phyloP scores from a whole-genome alignment of 2,888 invertebrate species.

The Drosophila planitibia region DNA sequence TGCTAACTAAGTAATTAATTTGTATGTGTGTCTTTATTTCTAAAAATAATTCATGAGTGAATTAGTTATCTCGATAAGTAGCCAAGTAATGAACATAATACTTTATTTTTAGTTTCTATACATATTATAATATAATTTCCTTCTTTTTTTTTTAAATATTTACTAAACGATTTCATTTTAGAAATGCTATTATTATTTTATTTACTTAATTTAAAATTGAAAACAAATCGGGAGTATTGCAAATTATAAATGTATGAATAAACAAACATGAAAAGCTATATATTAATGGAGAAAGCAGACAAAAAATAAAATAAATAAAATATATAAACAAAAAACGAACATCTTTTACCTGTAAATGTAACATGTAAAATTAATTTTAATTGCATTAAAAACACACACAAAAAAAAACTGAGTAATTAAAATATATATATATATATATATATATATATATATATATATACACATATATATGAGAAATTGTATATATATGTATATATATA shows the following conservation, averaged over 20 bases:
- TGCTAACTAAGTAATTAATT: slow-evolving; percentile 48
- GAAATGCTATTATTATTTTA: slow-evolving; percentile 60
- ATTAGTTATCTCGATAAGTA: slow-evolving; percentile 61
- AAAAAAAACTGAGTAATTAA: slow-evolving; percentile 47
- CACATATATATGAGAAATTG: slow-evolving; percentile 35
- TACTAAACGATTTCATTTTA: slow-evolving; percentile 73
- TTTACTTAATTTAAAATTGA: slow-evolving; percentile 56
- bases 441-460: slow-evolving; percentile 41
- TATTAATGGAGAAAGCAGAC: slow-evolving; percentile 55
- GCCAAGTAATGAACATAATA: slow-evolving; percentile 70
- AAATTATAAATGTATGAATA: slow-evolving; percentile 61
- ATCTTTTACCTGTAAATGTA: slow-evolving; percentile 78
- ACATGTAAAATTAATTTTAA: slow-evolving; percentile 77
- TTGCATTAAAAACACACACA: slow-evolving; percentile 42
- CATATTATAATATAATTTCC: slow-evolving; percentile 11
- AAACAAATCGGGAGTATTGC: slow-evolving; percentile 78
- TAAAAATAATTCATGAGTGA: slow-evolving; percentile 26
- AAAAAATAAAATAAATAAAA: slow-evolving; percentile 27
- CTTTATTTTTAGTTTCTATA: slow-evolving; percentile 53
- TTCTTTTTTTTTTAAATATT: slow-evolving; percentile 26
- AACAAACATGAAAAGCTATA: slow-evolving; percentile 40
- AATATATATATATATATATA: too few species aligned
- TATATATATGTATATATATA: slow-evolving; percentile 46
- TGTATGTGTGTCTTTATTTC: slow-evolving; percentile 37
- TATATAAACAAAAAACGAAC: slow-evolving; percentile 38